These are phyloP conservation scores for Embidobia sp. DNA, from an alignment of 2,888 invertebrate species.

Conservation along the genomic window DNA sequence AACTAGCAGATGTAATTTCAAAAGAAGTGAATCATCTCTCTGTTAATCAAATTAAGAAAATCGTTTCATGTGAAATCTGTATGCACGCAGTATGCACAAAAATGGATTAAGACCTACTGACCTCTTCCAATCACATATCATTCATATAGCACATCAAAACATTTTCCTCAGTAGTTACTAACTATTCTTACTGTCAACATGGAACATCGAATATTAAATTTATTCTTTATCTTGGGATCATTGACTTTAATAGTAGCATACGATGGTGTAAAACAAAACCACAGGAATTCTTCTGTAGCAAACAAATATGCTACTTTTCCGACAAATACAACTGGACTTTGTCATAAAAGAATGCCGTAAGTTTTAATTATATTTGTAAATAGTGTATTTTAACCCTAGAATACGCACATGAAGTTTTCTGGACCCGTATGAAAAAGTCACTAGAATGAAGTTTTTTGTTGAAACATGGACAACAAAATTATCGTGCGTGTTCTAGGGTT, in stretches of 20 bases:
- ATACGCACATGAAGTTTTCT: too few relatives aligned
- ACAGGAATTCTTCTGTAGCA: slow-evolving; percentile 50
- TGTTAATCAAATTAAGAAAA: slow-evolving; percentile 13
- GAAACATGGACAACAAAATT: too few relatives aligned
- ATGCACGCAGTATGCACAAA: slow-evolving; percentile 18
- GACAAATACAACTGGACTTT: slow-evolving; percentile 82
- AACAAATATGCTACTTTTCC: slow-evolving; percentile 55
- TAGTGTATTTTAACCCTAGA: too few relatives aligned
- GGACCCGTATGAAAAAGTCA: too few relatives aligned
- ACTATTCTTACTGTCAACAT: slow-evolving; percentile 72
- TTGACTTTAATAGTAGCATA: slow-evolving; percentile 58
- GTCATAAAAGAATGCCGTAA: slow-evolving; percentile 86
- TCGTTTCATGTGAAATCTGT: slow-evolving; percentile 16
- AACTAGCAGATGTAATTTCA: not conserved
- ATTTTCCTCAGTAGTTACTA: slow-evolving; percentile 68
- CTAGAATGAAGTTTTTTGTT: too few relatives aligned
- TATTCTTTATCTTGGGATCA: slow-evolving; percentile 65
- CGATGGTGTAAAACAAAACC: slow-evolving; percentile 72
- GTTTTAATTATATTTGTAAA: too few relatives aligned
- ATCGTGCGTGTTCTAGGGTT: too few relatives aligned
- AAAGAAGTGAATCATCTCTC: not conserved
- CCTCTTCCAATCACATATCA: slow-evolving; percentile 37
- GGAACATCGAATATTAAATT: slow-evolving; percentile 63
- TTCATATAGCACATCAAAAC: slow-evolving; percentile 14
- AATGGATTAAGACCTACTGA: slow-evolving; percentile 39